Evolutionary conservation across 2,113 vertebrate species (phyloP).

Genomic region (Mesoclemmys tuberculata): DNA sequence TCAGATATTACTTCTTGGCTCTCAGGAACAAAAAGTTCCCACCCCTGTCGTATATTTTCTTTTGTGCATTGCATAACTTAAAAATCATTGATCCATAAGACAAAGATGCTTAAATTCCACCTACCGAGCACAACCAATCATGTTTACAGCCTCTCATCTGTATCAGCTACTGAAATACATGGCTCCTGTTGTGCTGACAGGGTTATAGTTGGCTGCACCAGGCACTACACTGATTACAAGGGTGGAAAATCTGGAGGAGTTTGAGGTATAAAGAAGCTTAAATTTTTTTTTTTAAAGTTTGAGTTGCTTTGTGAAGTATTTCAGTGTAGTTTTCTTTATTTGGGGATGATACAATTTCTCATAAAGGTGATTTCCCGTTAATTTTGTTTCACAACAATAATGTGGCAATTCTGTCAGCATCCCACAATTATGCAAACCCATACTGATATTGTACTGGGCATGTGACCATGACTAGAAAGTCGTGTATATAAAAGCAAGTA

Average conservation of each 20-base stretch:
- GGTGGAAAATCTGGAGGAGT: background rate
- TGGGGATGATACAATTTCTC: background rate
- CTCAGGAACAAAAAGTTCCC: background rate
- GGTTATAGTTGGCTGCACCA: background rate
- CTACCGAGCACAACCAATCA: background rate
- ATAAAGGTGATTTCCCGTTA: accelerated
- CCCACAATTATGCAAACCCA: background rate
- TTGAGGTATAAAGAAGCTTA: background rate
- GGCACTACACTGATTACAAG: background rate
- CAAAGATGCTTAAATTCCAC: background rate
- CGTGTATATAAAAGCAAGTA: background rate
- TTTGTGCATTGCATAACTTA: background rate
- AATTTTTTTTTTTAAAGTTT: background rate
- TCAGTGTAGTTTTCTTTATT: background rate
- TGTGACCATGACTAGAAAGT: background rate
- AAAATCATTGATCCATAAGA: background rate
- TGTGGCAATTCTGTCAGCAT: background rate
- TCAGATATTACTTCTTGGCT: background rate
- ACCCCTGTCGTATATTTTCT: background rate
- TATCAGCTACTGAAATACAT: background rate
- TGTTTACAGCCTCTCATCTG: background rate
- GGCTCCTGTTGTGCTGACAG: background rate
- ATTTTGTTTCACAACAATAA: constrained; percentile 8
- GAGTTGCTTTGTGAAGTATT: background rate
- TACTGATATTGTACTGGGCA: background rate